These are phyloP conservation scores for Cebidichthys violaceus DNA, from an alignment of 2,113 vertebrate genomes.

Conservation along the genomic window DNA sequence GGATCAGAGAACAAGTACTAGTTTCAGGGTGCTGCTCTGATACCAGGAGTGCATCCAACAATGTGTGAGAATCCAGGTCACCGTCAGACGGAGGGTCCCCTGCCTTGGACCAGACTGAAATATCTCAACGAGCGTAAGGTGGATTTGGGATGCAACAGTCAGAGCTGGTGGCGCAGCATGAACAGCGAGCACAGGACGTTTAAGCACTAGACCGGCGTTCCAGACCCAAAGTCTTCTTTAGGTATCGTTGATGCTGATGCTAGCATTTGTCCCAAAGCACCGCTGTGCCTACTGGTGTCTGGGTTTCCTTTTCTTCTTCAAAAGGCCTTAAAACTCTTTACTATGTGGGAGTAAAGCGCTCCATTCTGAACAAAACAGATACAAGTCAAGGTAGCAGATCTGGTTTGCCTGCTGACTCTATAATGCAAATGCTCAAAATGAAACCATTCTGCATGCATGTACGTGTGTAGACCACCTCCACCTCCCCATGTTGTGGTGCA, in stretches of 20 bases:
- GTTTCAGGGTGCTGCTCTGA: neutral
- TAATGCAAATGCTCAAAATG: neutral
- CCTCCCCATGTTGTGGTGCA: constrained; percentile 1
- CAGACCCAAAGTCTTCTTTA: neutral
- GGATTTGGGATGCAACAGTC: neutral
- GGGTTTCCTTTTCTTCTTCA: neutral
- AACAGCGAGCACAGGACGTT: neutral
- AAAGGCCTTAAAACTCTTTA: neutral
- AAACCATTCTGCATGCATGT: neutral
- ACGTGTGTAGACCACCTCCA: neutral
- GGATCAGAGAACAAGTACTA: neutral
- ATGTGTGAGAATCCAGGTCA: neutral
- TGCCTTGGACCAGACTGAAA: neutral
- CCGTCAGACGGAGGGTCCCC: neutral
- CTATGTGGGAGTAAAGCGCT: neutral
- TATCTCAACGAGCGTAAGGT: neutral
- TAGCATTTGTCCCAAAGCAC: neutral
- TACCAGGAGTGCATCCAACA: neutral
- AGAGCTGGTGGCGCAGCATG: neutral
- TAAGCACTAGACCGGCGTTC: neutral
- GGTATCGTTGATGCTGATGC: neutral
- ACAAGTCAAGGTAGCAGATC: neutral
- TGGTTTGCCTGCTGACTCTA: neutral
- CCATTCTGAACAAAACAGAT: neutral
- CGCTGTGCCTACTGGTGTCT: neutral